Percentiles rank a stretch among this genome's conserved stretches.
These are phyloP conservation scores for Neosalanx taihuensis DNA, from an alignment of 2,797 vertebrate genomes.

Conservation along the genomic window DNA sequence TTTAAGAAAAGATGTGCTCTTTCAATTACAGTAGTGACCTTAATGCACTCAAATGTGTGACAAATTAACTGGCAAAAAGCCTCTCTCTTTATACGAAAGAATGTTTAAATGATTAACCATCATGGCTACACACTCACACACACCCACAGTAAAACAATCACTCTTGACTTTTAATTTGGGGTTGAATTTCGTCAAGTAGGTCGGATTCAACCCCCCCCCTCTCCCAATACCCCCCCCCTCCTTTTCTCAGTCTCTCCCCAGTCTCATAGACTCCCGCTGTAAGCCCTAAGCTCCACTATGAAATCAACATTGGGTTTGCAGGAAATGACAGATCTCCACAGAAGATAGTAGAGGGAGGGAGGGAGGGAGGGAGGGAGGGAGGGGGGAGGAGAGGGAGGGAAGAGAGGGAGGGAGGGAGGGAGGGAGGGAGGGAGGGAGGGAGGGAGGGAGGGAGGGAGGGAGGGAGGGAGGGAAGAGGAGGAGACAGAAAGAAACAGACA, in stretches of 20 bases:
- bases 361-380: slow-evolving; percentile 23
- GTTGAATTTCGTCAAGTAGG: slow-evolving; percentile 31
- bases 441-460: too few relatives aligned
- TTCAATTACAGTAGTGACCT: too few relatives aligned
- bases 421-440: too few relatives aligned
- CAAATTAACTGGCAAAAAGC: too few relatives aligned
- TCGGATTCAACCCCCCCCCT: slow-evolving; percentile 50
- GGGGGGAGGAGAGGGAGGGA: neutral
- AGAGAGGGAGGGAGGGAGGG: neutral
- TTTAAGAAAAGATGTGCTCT: too few relatives aligned
- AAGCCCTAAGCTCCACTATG: slow-evolving; percentile 66
- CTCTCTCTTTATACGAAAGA: too few relatives aligned
- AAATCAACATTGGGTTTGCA: slow-evolving; percentile 71
- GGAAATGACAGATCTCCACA: slow-evolving; percentile 75
- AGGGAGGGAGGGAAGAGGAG: slow-evolving; percentile 51
- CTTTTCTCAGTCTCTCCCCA: slow-evolving; percentile 15
- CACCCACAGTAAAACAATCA: too few relatives aligned
- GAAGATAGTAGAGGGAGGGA: slow-evolving; percentile 55
- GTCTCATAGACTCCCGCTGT: slow-evolving; percentile 59
- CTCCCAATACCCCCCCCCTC: neutral
- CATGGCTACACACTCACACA: neutral
- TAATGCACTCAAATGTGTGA: too few relatives aligned
- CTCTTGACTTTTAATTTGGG: too few relatives aligned
- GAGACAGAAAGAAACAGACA: slow-evolving; percentile 57
- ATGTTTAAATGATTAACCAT: too few relatives aligned